phyloP scores from a whole-genome alignment of 1,140 invertebrate species.

The Wiebesia pumilae region DNA sequence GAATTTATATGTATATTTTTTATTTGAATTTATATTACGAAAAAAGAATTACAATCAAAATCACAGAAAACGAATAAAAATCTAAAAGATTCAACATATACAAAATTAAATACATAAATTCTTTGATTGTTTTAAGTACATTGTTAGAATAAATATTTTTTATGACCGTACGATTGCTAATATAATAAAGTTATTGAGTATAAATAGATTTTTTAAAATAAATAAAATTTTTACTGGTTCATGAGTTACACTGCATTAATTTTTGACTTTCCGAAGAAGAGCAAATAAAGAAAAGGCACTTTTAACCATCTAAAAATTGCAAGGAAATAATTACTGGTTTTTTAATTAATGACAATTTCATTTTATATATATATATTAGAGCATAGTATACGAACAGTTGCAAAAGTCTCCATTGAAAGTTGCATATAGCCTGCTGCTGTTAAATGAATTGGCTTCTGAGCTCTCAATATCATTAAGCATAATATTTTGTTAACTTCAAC shows the following conservation, averaged over 20 bases:
- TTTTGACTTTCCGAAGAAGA: neutral
- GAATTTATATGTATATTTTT: no score
- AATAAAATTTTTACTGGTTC: no score
- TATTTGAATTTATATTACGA: no score
- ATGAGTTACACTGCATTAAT: neutral
- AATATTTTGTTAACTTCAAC: neutral
- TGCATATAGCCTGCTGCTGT: constrained; percentile 19
- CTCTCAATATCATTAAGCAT: constrained; percentile 19
- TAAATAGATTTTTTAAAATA: no score
- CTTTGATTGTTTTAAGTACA: no score
- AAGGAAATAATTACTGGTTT: neutral
- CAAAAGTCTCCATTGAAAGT: constrained; percentile 18
- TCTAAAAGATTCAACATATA: no score
- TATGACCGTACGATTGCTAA: no score
- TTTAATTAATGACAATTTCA: neutral
- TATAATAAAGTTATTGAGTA: no score
- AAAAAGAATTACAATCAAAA: no score
- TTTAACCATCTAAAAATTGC: constrained; percentile 28
- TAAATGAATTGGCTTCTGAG: constrained; percentile 21
- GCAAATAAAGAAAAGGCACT: constrained; percentile 33
- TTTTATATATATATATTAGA: neutral
- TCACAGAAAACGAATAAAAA: no score
- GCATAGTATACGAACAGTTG: neutral
- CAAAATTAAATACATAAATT: no score
- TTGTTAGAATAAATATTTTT: no score